Evolutionary conservation across 1,140 invertebrate species (phyloP), one percentile per base, ranked within the genome.

Genomic region (Maniola jurtina): DNA sequence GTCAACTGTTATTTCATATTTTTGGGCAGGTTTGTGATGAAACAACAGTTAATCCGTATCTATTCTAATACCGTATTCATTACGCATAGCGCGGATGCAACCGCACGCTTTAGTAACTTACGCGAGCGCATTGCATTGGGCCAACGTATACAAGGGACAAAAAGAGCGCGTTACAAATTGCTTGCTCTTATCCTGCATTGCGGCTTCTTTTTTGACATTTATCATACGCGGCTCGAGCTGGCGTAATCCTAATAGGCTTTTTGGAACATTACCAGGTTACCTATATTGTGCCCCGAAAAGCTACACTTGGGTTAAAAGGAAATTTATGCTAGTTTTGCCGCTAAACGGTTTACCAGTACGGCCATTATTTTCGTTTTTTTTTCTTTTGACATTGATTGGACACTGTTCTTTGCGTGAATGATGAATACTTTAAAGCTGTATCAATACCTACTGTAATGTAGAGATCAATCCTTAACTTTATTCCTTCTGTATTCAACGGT

Each of bases 181-280:
- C 71, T 66, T 65, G 69, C 63, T 75, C 61, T 79, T 75, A 83
- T 75, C 73, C 84, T 85, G 86, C 86, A 89, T 61, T 89, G 86
- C 86, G 81, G 83, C 64, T 68, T 68, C 65, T 81, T 83, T 85
- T 88, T 86, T 85, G 79, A 86, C 83, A 84, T 89, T 86, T 86
- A 85, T 89, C 80, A 87, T 86, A 73, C 66, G 74, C 62, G 71
- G 64, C 70, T 70, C 60, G 72, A 68, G 62, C 62, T 35, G 69
- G 61, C 71, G 70, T 66, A 68, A 75, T 72, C 77, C 69, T 86
- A 86, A 86, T 85, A 86, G 77, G 81, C 77, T 82, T 87, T 87
- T 89, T 89, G 86, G 84, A 89, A 86, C 84, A 81, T 83, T 86
- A 87, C 84, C 84, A 87, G 83, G 70, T 76, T 78, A 78, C 76